Evolutionary conservation across 2,888 invertebrate genomes (phyloP), one percentile per base, ranked within the genome.

Genomic region (Cremastinae sp.): DNA sequence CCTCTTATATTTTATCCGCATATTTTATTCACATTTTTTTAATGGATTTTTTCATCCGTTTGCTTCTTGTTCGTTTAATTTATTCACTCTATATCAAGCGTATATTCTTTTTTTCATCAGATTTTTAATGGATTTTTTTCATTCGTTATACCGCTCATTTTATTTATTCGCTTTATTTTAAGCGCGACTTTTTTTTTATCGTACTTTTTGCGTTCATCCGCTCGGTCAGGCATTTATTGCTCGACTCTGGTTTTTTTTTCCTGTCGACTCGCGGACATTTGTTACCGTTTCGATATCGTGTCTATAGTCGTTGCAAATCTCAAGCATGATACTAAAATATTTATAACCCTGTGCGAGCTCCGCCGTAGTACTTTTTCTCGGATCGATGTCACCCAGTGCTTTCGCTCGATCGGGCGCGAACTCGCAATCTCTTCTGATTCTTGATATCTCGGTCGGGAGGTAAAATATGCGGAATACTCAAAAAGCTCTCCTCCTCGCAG

Each of bases 311-410:
- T 62, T 49, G 72, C 49, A 80, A 79, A 76, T 73, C 72, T 81
- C 79, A 59, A 78, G 69, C 75, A 78, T 35, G 64, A 20, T 39
- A 68, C 59, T 69, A 64, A 61, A 76, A 72, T 80, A 83, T 83
- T 83, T 81, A 80, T 68, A 78, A 76, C 56, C 73, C 74, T 71
- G 16, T 58, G 59, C 59, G 51, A 14, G 35, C 22, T 41, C 55
- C 41, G 28, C 56, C 18, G 16, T 41, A 45, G 61, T 72, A 62
- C 66, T 62, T 65, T 72, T 61, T 53, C 14, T 62, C 66, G 75
- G 73, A 76, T 74, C 77, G 78, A 65, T 77, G 69, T 76, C 73
- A 73, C 71, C n/a, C 35, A 39, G 68, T 62, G 58, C 66, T 62
- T 59, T 49, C 53, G 59, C 61, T 51, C 71, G 71, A 53, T 75